These are phyloP conservation scores for Peromyscus nudipes DNA, from an alignment of 2,797 vertebrate species.

Conservation along the genomic window DNA sequence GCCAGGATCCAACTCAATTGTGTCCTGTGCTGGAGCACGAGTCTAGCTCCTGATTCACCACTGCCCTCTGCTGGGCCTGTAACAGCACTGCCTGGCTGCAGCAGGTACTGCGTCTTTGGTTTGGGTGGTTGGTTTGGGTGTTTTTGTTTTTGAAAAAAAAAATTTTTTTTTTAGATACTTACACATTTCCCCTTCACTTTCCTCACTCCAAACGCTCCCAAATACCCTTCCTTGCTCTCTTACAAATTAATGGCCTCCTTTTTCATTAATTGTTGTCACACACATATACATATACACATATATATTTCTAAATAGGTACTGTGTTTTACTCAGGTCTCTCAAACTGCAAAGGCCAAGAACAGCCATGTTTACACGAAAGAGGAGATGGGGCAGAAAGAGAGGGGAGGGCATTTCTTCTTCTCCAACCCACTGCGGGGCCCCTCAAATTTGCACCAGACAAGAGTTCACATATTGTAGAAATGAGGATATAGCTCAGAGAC, in stretches of 20 bases:
- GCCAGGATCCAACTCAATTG: neutral
- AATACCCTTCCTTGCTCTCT: neutral
- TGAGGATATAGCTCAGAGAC: neutral
- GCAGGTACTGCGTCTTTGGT: neutral
- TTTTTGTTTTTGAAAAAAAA: neutral
- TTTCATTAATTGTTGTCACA: neutral
- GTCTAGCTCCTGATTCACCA: neutral
- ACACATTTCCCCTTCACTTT: neutral
- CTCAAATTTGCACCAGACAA: neutral
- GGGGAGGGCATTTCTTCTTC: neutral
- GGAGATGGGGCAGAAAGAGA: neutral
- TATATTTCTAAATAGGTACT: neutral
- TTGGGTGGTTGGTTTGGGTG: neutral
- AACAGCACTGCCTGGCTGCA: neutral
- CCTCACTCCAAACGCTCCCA: neutral
- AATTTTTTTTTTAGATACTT: neutral
- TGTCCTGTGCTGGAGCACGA: neutral
- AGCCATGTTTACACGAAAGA: neutral
- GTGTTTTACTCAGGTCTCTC: neutral
- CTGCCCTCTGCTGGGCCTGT: constrained; percentile 60
- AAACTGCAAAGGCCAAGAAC: neutral
- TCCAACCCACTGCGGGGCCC: neutral
- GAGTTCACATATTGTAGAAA: neutral
- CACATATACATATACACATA: neutral
- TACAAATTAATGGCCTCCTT: neutral